A percentile compares a stretch with the other conserved stretches of the same genome.
Evolutionary conservation across 2,888 invertebrate genomes (phyloP).

Genomic region (Limnephilus lunatus): DNA sequence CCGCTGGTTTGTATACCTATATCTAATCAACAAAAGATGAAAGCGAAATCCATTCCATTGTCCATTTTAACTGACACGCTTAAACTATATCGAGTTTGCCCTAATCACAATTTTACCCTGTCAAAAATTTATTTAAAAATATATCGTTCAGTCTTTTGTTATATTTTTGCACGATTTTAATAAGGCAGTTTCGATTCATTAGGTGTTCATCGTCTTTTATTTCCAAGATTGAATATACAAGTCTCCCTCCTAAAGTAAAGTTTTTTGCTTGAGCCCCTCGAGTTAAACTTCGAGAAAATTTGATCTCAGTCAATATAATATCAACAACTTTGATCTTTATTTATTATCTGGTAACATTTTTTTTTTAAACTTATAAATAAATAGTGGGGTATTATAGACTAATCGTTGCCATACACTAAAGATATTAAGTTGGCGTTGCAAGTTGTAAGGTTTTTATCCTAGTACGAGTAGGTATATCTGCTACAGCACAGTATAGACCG

Average conservation of each 20-base stretch:
- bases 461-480: no score
- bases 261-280: background rate
- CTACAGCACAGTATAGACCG: no score
- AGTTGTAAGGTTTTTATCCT: no score
- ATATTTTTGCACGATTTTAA: background rate
- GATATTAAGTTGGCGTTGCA: no score
- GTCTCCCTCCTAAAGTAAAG: background rate
- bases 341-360: background rate
- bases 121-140: background rate
- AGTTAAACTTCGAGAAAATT: slow-evolving; percentile 13
- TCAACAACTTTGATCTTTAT: slow-evolving; percentile 38
- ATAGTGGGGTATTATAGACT: no score
- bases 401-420: no score
- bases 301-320: slow-evolving; percentile 21
- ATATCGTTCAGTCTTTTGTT: background rate
- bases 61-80: no score
- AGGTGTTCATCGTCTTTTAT: slow-evolving; percentile 18
- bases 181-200: slow-evolving; percentile 22
- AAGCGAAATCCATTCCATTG: no score
- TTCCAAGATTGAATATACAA: background rate
- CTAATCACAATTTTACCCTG: background rate
- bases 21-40: background rate
- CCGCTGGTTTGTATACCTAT: background rate
- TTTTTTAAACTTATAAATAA: no score
- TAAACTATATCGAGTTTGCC: background rate